Percentiles rank a stretch among this genome's conserved stretches.
Evolutionary conservation across 1,140 invertebrate genomes (phyloP).

Genomic region (Pogonus chalceus): DNA sequence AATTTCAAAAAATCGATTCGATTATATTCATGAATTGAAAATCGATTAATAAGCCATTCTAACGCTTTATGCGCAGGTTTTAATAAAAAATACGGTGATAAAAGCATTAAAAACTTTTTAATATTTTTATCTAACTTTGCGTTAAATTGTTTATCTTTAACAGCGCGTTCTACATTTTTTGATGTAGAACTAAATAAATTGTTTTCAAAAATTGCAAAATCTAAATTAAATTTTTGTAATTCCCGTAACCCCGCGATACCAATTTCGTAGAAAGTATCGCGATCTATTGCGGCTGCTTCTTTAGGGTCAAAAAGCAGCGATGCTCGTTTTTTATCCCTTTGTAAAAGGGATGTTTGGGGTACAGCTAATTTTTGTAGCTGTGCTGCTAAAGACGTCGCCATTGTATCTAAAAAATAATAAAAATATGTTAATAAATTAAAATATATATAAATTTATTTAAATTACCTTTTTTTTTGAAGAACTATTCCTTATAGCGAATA

Average conservation of each 20-base stretch:
- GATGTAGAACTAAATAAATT: conserved; percentile 67
- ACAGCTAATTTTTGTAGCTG: conserved; percentile 71
- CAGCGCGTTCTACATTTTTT: conserved; percentile 66
- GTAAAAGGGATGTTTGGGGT: conserved; percentile 65
- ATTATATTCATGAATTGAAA: conserved; percentile 81
- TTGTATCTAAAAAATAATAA: conserved; percentile 20
- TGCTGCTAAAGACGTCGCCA: conserved; percentile 65
- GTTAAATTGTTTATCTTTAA: conserved; percentile 66
- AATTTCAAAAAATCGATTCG: conserved; percentile 65
- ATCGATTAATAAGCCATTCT: conserved; percentile 88
- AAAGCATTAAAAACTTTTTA: conserved; percentile 64
- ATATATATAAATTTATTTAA: too few species aligned
- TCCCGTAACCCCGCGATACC: conserved; percentile 77
- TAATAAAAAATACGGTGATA: conserved; percentile 81
- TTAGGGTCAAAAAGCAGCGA: conserved; percentile 82
- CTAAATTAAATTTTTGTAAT: conserved; percentile 56
- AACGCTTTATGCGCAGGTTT: conserved; percentile 77
- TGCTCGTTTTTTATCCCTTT: conserved; percentile 54
- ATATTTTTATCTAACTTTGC: conserved; percentile 63
- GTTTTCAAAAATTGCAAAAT: conserved; percentile 62
- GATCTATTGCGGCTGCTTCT: conserved; percentile 76
- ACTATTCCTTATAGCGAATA: too few species aligned
- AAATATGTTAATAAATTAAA: too few species aligned
- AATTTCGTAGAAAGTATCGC: conserved; percentile 73
- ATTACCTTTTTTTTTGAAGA: too few species aligned